Conservation (phyloP, 1,140 invertebrate species). For the Camponotus floridanus region DNA sequence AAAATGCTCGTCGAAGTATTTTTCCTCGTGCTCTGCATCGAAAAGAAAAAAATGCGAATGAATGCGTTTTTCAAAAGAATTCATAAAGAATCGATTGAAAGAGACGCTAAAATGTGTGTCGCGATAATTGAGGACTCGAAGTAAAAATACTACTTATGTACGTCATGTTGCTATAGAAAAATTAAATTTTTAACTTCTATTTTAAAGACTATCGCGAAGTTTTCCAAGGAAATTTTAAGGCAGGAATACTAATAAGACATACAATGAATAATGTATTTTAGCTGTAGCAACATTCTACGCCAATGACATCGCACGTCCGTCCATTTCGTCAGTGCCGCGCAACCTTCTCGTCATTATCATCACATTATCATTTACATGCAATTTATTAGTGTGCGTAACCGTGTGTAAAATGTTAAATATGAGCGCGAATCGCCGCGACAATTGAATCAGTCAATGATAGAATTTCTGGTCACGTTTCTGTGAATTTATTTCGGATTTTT, state of each 20-base stretch:
- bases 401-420: background rate
- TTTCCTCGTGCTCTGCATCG: background rate
- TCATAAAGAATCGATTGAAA: background rate
- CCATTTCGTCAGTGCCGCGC: constrained; percentile 49
- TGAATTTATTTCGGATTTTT: background rate
- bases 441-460: background rate
- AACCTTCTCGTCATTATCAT: constrained; percentile 60
- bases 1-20: too few relatives aligned
- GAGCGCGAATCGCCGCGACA: background rate
- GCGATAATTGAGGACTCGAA: too few relatives aligned
- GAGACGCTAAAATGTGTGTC: background rate
- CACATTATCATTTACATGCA: constrained; percentile 41
- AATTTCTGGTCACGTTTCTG: constrained; percentile 2
- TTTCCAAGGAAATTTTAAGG: background rate
- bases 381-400: background rate
- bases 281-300: constrained; percentile 23
- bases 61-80: background rate
- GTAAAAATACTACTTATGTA: background rate
- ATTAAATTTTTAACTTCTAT: background rate
- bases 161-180: background rate
- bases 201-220: background rate
- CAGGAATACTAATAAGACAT: too few relatives aligned
- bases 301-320: constrained; percentile 47
- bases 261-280: constrained; percentile 15
- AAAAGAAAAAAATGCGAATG: background rate